A percentile compares a stretch with the other conserved stretches of the same genome.
These are phyloP conservation scores for Gymnothorax reevesii DNA, from an alignment of 2,797 vertebrate genomes.

Conservation along the genomic window DNA sequence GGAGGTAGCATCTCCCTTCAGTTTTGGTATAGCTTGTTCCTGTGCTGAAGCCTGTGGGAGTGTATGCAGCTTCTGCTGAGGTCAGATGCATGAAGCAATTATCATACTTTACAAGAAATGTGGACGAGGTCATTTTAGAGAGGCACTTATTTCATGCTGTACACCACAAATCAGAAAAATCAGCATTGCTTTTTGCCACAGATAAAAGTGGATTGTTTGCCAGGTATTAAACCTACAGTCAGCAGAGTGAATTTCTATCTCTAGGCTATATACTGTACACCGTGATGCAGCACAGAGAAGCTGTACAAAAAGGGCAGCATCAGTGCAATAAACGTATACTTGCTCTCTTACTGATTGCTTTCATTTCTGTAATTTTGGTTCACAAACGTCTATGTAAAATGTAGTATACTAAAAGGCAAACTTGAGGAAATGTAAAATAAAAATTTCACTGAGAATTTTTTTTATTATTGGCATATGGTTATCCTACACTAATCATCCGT, in stretches of 20 bases:
- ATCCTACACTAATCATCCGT: too few relatives aligned
- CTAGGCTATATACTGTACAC: too few relatives aligned
- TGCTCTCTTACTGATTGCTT: too few relatives aligned
- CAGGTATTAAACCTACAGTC: background rate
- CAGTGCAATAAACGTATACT: too few relatives aligned
- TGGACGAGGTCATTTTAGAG: background rate
- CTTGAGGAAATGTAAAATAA: too few relatives aligned
- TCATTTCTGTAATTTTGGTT: too few relatives aligned
- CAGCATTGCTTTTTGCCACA: background rate
- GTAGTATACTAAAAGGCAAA: too few relatives aligned
- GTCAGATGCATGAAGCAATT: background rate
- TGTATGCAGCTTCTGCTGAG: background rate
- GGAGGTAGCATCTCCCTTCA: constrained; percentile 53
- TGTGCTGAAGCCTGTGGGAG: background rate
- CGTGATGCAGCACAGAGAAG: too few relatives aligned
- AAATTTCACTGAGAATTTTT: too few relatives aligned
- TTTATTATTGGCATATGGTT: too few relatives aligned
- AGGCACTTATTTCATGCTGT: background rate
- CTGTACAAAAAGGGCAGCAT: too few relatives aligned
- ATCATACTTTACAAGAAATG: background rate
- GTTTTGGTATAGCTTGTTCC: constrained; percentile 1
- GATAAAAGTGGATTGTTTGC: background rate
- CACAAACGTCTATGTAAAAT: too few relatives aligned
- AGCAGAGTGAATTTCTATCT: background rate
- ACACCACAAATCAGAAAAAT: background rate